Evolutionary conservation across 2,113 vertebrate species (phyloP).

Genomic region (Entelurus aequoreus): DNA sequence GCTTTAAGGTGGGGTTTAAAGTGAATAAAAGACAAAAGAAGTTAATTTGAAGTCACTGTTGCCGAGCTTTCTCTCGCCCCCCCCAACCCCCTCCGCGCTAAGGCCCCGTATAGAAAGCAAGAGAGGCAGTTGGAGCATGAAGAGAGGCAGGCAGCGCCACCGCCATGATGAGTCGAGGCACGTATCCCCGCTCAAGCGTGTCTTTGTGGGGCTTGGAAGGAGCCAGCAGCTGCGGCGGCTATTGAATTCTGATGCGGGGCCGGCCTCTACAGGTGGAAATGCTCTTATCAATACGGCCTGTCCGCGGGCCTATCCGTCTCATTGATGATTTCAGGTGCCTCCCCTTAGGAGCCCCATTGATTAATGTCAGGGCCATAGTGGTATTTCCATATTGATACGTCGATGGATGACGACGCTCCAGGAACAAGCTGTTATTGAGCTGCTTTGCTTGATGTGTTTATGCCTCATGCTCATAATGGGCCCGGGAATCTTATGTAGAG

Average conservation of each 20-base stretch:
- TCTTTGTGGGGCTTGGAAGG: slow-evolving; percentile 57
- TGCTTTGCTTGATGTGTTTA: slow-evolving; percentile 41
- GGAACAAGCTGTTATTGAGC: slow-evolving; percentile 67
- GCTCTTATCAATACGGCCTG: slow-evolving; percentile 67
- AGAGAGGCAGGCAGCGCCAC: slow-evolving; percentile 11
- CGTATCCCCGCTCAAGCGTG: slow-evolving; percentile 68
- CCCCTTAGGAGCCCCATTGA: slow-evolving; percentile 68
- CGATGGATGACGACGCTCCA: slow-evolving; percentile 72
- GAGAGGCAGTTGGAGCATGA: neutral
- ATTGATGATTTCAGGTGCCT: slow-evolving; percentile 66
- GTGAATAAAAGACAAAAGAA: slow-evolving; percentile 58
- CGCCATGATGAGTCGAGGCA: slow-evolving; percentile 66
- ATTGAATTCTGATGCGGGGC: slow-evolving; percentile 69
- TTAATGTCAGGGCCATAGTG: slow-evolving; percentile 71
- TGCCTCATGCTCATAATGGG: slow-evolving; percentile 24
- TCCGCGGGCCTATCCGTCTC: slow-evolving; percentile 63
- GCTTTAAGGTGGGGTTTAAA: slow-evolving; percentile 4
- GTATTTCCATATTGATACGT: slow-evolving; percentile 76
- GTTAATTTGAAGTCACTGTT: slow-evolving; percentile 52
- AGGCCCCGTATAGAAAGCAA: neutral
- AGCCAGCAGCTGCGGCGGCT: slow-evolving; percentile 59
- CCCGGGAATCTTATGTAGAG: neutral
- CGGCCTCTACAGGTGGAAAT: slow-evolving; percentile 66
- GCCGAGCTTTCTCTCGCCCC: slow-evolving; percentile 1
- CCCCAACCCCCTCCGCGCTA: neutral